These are phyloP conservation scores for Palythoa caribaeorum DNA, from an alignment of 92 coral and sea anemone species.

Conservation along the genomic window DNA sequence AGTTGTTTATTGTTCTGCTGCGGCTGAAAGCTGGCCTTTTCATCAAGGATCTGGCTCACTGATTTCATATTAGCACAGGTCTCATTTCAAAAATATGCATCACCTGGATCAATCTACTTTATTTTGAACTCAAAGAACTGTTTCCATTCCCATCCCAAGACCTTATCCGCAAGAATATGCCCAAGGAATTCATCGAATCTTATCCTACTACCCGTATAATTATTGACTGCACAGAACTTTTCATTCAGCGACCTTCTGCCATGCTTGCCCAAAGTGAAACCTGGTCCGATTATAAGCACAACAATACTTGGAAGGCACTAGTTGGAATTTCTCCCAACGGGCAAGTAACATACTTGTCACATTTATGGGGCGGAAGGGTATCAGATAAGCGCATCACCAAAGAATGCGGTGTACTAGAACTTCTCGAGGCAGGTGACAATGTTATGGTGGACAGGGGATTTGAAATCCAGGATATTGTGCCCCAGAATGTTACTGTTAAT, in stretches of 20 bases:
- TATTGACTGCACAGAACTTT: slow-evolving; percentile 53
- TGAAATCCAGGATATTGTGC: slow-evolving; percentile 35
- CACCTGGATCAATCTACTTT: no score
- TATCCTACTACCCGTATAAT: slow-evolving; percentile 66
- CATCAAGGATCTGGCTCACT: no score
- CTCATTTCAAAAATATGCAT: no score
- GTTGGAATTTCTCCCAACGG: no score
- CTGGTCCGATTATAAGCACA: slow-evolving; percentile 41
- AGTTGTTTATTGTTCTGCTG: no score
- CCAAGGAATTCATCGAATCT: slow-evolving; percentile 38
- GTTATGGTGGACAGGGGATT: no score
- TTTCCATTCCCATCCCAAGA: not conserved
- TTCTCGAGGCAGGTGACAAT: slow-evolving; percentile 63
- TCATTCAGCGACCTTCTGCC: slow-evolving; percentile 45
- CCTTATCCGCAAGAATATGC: slow-evolving; percentile 32
- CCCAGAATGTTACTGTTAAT: slow-evolving; percentile 64
- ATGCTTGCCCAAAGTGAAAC: slow-evolving; percentile 53
- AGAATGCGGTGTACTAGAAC: slow-evolving; percentile 57
- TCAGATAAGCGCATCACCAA: slow-evolving; percentile 56
- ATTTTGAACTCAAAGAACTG: no score
- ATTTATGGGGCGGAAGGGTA: no score
- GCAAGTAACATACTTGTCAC: no score
- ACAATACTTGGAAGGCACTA: slow-evolving; percentile 62
- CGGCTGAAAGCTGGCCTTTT: no score
- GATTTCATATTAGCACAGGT: no score